Evolutionary conservation across 2,888 invertebrate species (phyloP), one percentile per base, ranked within the genome.

Genomic region (Epinotia nisella): DNA sequence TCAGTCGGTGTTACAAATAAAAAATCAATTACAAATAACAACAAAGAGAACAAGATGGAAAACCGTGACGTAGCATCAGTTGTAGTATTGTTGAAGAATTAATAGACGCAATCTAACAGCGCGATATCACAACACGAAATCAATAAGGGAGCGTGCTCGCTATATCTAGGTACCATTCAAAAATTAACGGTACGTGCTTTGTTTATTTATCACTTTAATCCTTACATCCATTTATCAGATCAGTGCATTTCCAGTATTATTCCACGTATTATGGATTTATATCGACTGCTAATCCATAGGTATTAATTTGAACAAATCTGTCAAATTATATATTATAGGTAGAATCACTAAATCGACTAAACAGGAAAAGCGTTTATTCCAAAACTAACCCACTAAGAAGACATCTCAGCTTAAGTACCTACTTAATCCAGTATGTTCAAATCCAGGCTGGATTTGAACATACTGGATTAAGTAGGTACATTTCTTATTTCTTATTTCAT

Each of bases 21-120:
- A 89, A 89, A 90, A 88, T 85, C 87, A 88, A 90, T 91, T 89
- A 89, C 82, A 83, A 84, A 85, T 83, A 87, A 89, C 87, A 89
- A 89, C 86, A 85, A 83, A 80, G 81, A 86, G 82, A 83, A 83
- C 80, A 85, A 87, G 87, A 89, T 88, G 82, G 82, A 77, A 87
- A 82, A 87, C 88, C 87, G 87, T 83, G 85, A 81, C 84, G 81
- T 78, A 77, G 83, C 82, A 83, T 80, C 81, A 82, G 85, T 80
- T 78, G 79, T 79, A 80, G 86, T 81, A 88, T 91, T 91, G 89
- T 92, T 87, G 81, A 83, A 81, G 87, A 88, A 88, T 88, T 90
- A 90, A 90, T 87, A 88, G 87, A 81, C 81, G 82, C 83, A 83
- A 82, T 82, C 83, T 86, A 81, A 83, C 83, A 87, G 87, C 82